phyloP scores from a whole-genome alignment of 37 sponge, comb jelly and placozoan genomes.

The Spongia lamella region DNA sequence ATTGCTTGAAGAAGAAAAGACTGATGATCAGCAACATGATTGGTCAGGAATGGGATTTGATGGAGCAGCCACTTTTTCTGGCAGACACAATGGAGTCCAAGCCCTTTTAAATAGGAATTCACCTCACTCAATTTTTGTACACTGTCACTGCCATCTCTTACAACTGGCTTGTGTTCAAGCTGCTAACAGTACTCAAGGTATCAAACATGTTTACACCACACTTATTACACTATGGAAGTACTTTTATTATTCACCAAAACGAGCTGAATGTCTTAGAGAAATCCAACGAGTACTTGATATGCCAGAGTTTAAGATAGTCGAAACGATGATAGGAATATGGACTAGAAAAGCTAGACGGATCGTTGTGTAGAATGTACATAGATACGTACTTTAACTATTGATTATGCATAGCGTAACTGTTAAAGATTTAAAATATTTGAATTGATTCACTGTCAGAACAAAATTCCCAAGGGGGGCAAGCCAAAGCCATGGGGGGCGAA shows the following conservation, averaged over 20 bases:
- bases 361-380: no score
- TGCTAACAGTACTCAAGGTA: slow-evolving; percentile 31
- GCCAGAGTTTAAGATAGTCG: slow-evolving; percentile 13
- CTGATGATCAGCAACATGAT: slow-evolving; percentile 28
- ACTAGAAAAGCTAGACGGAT: no score
- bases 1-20: slow-evolving; percentile 55
- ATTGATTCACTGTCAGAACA: no score
- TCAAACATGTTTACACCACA: slow-evolving; percentile 28
- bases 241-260: slow-evolving; percentile 19
- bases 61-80: slow-evolving; percentile 72
- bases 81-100: slow-evolving; percentile 47
- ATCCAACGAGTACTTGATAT: background rate
- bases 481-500: no score
- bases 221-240: slow-evolving; percentile 28
- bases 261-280: slow-evolving; percentile 16
- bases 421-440: no score
- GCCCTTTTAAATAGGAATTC: slow-evolving; percentile 27
- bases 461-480: no score
- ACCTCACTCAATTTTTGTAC: slow-evolving; percentile 59
- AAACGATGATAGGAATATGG: no score
- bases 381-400: no score
- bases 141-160: slow-evolving; percentile 52
- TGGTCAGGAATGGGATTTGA: slow-evolving; percentile 66
- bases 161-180: slow-evolving; percentile 41
- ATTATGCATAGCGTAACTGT: no score